A percentile compares a stretch with the other conserved stretches of the same genome.
Conservation (phyloP, 2,113 vertebrate species). For the Nicator chloris region DNA sequence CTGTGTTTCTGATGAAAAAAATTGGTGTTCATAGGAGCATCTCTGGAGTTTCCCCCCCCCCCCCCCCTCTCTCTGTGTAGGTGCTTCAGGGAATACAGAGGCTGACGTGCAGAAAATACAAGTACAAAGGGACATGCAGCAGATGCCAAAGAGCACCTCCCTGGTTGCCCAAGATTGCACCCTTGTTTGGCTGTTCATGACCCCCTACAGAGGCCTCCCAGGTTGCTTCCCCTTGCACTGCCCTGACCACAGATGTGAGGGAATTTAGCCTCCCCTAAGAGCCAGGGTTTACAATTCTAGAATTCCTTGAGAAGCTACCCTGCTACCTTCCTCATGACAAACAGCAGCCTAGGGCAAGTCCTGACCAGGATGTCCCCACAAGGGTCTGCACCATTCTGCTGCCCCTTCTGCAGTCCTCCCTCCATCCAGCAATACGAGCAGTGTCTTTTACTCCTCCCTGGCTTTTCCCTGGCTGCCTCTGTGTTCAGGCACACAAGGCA, state of each 20-base stretch:
- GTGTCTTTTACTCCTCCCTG: background rate
- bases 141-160: background rate
- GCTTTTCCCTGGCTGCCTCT: background rate
- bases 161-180: background rate
- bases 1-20: background rate
- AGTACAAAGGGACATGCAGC: background rate
- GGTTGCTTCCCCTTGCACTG: accelerated
- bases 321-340: background rate
- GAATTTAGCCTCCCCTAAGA: background rate
- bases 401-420: background rate
- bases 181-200: background rate
- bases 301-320: background rate
- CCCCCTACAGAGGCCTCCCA: background rate
- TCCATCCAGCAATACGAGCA: accelerated
- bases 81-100: background rate
- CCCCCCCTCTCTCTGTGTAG: no score
- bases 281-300: background rate
- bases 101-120: background rate
- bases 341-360: background rate
- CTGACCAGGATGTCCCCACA: background rate
- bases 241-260: accelerated
- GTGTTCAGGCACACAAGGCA: background rate
- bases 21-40: accelerated
- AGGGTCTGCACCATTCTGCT: background rate
- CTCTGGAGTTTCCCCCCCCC: background rate